Conservation (phyloP, 1,140 invertebrate genomes). For the Rhizoglyphus robini region DNA sequence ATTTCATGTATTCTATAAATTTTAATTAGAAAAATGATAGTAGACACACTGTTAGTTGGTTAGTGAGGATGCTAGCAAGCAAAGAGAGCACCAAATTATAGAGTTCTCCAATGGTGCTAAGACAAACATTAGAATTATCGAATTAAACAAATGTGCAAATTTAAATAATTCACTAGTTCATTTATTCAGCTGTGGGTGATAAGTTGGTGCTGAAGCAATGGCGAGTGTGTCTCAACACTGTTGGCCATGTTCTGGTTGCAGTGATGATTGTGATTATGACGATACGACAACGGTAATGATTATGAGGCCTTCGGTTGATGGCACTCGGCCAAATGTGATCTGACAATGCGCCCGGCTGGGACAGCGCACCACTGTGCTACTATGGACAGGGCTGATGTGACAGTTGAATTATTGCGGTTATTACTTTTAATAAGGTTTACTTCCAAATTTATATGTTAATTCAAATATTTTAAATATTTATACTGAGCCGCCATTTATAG, state of each 20-base stretch:
- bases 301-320: neutral
- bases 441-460: neutral
- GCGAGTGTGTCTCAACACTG: too few species aligned
- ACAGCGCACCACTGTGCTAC: neutral
- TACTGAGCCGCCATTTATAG: too few species aligned
- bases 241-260: too few species aligned
- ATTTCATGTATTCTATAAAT: too few species aligned
- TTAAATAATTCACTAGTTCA: constrained; percentile 6
- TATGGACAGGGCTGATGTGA: neutral
- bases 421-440: constrained; percentile 12
- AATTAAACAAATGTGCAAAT: constrained; percentile 3
- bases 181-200: too few species aligned
- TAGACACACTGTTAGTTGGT: too few species aligned
- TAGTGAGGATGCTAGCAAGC: too few species aligned
- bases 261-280: neutral
- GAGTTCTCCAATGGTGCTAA: too few species aligned
- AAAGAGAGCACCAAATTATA: too few species aligned
- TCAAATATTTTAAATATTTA: constrained; percentile 15
- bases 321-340: neutral
- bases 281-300: constrained; percentile 8
- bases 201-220: too few species aligned
- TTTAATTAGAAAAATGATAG: too few species aligned
- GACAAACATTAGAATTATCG: too few species aligned
- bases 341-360: neutral
- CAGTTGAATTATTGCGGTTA: constrained; percentile 11